Evolutionary conservation across 2,113 vertebrate genomes (phyloP), one percentile per base, ranked within the genome.

Genomic region (Toxotes jaculatrix): DNA sequence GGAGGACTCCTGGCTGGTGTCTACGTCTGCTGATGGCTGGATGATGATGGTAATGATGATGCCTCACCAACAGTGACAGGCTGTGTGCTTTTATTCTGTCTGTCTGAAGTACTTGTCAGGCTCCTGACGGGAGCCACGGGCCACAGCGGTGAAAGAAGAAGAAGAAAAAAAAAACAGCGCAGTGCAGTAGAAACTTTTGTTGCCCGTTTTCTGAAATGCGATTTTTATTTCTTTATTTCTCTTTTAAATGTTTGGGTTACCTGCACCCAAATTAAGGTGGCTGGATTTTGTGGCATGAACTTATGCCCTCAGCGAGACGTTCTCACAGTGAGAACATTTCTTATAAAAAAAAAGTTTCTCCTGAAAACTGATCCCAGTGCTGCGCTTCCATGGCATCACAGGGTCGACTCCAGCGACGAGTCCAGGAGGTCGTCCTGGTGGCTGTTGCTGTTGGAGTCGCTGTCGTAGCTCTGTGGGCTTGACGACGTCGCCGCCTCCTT

Each of bases 401-500:
- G 85, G 0, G 98, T 97, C 0, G 98, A 99, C 95, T 99, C 98
- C 92, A 99, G 93, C 0, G 98, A 99, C 0, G 97, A 97, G 83
- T 99, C 98, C 32, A 99, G 95, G 93, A 98, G 95, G 92, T 99
- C 97, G 0, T 99, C 98, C 0, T 98, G 97, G 77, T 98, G 97
- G 90, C 97, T 97, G 95, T 97, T 98, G 94, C 97, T 99, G 92
- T 98, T 98, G 68, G 97, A 98, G 94, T 99, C 98, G 7, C 98
- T 99, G 96, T 99, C 98, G 0, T 98, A 99, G 89, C 98, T 99
- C 95, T 99, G 98, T 2, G 98, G 96, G 84, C 97, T 98, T 2
- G 98, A 98, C 73, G 97, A 99, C 82, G 96, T 98, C 32, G 98
- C 98, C 0, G 98, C 98, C 82, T 99, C 98, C 88, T 99, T 98